Conservation (phyloP, 2,888 invertebrate species). For the Cotesia congregata region DNA sequence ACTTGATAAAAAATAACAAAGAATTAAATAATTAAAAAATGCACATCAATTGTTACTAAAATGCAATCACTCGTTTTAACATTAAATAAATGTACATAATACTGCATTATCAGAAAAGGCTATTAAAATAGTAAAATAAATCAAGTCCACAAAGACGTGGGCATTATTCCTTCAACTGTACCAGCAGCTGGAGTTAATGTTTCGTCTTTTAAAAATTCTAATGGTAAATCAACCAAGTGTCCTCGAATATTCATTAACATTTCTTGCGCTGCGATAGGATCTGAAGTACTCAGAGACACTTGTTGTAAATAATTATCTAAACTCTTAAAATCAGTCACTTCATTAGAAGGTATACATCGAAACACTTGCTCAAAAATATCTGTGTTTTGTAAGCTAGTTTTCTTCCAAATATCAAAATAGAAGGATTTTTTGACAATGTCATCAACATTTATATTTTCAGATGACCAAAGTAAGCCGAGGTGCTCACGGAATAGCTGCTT, state of each 20-base stretch:
- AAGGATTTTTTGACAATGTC: constrained; percentile 87
- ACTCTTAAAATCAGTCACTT: constrained; percentile 82
- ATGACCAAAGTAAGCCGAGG: constrained; percentile 78
- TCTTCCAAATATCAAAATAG: constrained; percentile 87
- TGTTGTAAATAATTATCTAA: constrained; percentile 84
- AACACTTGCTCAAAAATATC: constrained; percentile 93
- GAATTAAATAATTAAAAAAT: neutral
- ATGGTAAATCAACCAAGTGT: constrained; percentile 88
- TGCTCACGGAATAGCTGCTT: constrained; percentile 93
- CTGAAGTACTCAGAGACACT: constrained; percentile 79
- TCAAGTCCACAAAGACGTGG: constrained; percentile 89
- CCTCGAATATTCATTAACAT: constrained; percentile 86
- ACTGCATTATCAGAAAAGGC: constrained; percentile 4
- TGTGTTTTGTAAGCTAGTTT: constrained; percentile 86
- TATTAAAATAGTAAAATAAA: constrained; percentile 21
- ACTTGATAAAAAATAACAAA: neutral
- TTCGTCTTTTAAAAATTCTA: constrained; percentile 91
- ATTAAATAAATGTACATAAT: constrained; percentile 6
- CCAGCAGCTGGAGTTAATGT: constrained; percentile 85
- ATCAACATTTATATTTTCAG: constrained; percentile 75
- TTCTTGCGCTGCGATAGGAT: constrained; percentile 81
- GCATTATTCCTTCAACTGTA: constrained; percentile 93
- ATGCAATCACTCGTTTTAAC: neutral
- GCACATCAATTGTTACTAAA: neutral
- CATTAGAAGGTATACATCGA: constrained; percentile 89